Conservation (phyloP, 2,113 vertebrate species). For the Lanius collurio region DNA sequence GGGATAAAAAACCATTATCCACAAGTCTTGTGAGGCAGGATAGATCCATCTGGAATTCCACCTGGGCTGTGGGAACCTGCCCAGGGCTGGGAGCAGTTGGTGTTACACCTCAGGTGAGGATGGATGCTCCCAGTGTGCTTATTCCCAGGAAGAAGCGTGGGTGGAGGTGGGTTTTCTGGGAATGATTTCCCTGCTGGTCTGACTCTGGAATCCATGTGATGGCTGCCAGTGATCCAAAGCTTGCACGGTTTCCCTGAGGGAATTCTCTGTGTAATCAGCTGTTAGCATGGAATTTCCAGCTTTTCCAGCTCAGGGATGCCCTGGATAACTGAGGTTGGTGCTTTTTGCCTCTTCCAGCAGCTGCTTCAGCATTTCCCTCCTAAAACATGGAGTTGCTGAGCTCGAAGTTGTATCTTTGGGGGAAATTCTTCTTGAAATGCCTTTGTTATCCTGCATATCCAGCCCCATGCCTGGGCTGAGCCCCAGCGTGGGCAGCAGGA, state of each 20-base stretch:
- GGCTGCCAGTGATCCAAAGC: neutral
- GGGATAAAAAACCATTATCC: fast-evolving
- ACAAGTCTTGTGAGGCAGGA: fast-evolving
- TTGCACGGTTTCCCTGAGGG: fast-evolving
- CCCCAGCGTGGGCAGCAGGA: neutral
- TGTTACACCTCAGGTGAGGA: neutral
- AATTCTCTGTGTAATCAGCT: neutral
- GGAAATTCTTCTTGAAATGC: neutral
- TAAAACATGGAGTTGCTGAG: neutral
- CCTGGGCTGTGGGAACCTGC: neutral
- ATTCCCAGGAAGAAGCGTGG: neutral
- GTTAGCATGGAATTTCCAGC: neutral
- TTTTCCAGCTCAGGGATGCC: neutral
- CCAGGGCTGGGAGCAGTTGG: fast-evolving
- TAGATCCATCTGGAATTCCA: fast-evolving
- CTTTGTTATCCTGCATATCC: neutral
- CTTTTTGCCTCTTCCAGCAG: neutral
- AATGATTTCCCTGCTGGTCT: neutral
- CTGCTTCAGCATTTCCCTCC: neutral
- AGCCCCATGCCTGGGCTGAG: neutral
- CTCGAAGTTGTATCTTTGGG: neutral
- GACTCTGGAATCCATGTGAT: fast-evolving
- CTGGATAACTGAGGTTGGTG: neutral
- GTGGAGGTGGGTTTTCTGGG: neutral
- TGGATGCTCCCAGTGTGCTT: fast-evolving